Evolutionary conservation across 2,113 vertebrate species (phyloP).

Genomic region (Mastomys natalensis): DNA sequence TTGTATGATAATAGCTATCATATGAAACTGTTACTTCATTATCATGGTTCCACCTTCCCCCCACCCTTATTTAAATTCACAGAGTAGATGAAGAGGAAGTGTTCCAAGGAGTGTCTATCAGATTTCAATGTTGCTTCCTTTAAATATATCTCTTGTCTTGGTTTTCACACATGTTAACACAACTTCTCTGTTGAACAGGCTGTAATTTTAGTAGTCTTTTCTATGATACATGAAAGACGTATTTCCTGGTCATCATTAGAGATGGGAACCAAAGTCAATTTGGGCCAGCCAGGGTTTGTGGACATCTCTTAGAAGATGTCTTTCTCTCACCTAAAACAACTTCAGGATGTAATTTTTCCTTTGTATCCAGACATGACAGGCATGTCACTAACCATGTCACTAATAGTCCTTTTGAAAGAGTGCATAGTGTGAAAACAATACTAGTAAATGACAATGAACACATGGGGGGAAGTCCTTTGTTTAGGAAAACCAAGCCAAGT

Average conservation of each 20-base stretch:
- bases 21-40: not conserved
- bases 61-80: not conserved
- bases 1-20: conserved; percentile 7
- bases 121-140: not conserved
- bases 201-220: not conserved
- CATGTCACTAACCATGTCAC: not conserved
- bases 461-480: not conserved
- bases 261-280: not conserved
- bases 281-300: not conserved
- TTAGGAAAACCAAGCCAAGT: not conserved
- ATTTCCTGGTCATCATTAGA: not conserved
- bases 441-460: not conserved
- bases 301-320: not conserved
- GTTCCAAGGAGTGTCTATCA: not conserved
- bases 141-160: not conserved
- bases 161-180: not conserved
- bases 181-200: not conserved
- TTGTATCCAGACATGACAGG: not conserved
- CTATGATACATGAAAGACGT: not conserved
- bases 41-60: not conserved
- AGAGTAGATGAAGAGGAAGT: not conserved
- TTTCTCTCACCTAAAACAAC: not conserved
- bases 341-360: not conserved
- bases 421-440: not conserved
- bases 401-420: not conserved